Base-by-base conservation (phyloP, 2,888 invertebrate genomes). In the Dexiosoma caninum region DNA sequence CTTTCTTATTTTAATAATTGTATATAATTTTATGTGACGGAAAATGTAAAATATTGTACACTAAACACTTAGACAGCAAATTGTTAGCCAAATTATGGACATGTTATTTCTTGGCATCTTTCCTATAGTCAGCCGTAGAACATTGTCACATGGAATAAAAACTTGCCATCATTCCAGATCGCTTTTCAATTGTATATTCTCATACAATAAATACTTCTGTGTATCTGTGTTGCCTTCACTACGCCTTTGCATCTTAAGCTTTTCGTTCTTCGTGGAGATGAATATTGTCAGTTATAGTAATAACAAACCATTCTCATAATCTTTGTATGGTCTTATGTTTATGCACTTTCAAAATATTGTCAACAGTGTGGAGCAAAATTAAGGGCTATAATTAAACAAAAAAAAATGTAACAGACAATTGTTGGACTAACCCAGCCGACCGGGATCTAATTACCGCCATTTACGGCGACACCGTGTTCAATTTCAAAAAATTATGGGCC, bases 291-390 rank as follows among this genome's bases (percentile, higher is more conserved):
- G n/a, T n/a, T n/a, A n/a, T 1, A n/a, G 16, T 14, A 51, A 51
- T 32, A 62, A 12, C 44, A 64, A 62, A 23, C 35, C n/a, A 64
- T 55, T 49, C 46, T 35, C 14, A 46, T 74, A 79, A 69, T 74
- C 62, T 49, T 44, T 46, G 46, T 55, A 44, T 60, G n/a, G 70
- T 37, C 40, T 71, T 30, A 70, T 71, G 60, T 60, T 62, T 72
- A 32, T 60, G 30, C 30, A 40, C 9, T 72, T 62, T 64, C 19
- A 27, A 16, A 21, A 44, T 57, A 16, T 60, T 60, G n/a, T 16
- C 16, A 35, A 12, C 46, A 71, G 60, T 71, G n/a, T 2, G 9
- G 10, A 7, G n/a, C 14, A 55, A 32, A 67, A 42, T 7, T 9
- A n/a, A 21, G n/a, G n/a, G n/a, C n/a, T n/a, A n/a, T n/a, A n/a